A percentile compares a stretch with the other conserved stretches of the same genome.
These are phyloP conservation scores for Speoplatyrhinus poulsoni DNA, from an alignment of 2,113 vertebrate species.

Conservation along the genomic window DNA sequence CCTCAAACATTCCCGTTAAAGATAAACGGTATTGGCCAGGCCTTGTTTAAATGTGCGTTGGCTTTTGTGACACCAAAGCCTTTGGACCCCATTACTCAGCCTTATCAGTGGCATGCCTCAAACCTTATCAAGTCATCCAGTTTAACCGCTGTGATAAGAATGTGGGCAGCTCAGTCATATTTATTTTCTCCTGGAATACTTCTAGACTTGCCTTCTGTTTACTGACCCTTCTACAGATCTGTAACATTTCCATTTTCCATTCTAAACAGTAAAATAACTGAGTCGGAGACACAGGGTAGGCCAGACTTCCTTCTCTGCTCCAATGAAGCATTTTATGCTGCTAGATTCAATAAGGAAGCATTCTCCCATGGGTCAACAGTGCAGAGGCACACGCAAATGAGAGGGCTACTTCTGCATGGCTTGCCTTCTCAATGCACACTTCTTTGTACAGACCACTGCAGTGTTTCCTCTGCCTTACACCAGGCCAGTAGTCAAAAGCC, in stretches of 20 bases:
- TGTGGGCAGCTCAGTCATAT: neutral
- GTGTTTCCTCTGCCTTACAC: conserved; percentile 46
- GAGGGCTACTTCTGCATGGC: conserved; percentile 75
- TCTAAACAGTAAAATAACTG: conserved; percentile 40
- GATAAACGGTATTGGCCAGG: conserved; percentile 18
- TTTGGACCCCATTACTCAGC: conserved; percentile 35
- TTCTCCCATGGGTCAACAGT: conserved; percentile 73
- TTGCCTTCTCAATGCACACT: conserved; percentile 74
- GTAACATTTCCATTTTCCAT: conserved; percentile 40
- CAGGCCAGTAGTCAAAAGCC: conserved; percentile 62
- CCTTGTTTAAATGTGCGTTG: neutral
- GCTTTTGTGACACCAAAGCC: conserved; percentile 13
- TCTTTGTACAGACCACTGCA: conserved; percentile 59
- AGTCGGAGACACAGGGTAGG: conserved; percentile 52
- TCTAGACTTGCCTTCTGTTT: conserved; percentile 30
- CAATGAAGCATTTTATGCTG: conserved; percentile 75
- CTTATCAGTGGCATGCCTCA: conserved; percentile 33
- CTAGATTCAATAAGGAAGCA: conserved; percentile 75
- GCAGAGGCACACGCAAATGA: conserved; percentile 76
- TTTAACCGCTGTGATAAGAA: conserved; percentile 17
- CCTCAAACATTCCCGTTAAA: neutral
- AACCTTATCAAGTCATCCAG: conserved; percentile 19
- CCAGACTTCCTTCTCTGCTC: conserved; percentile 69
- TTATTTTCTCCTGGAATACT: neutral
- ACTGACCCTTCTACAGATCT: conserved; percentile 20